These are phyloP conservation scores for Phenacoccus solenopsis DNA, from an alignment of 1,140 invertebrate species.

Conservation along the genomic window DNA sequence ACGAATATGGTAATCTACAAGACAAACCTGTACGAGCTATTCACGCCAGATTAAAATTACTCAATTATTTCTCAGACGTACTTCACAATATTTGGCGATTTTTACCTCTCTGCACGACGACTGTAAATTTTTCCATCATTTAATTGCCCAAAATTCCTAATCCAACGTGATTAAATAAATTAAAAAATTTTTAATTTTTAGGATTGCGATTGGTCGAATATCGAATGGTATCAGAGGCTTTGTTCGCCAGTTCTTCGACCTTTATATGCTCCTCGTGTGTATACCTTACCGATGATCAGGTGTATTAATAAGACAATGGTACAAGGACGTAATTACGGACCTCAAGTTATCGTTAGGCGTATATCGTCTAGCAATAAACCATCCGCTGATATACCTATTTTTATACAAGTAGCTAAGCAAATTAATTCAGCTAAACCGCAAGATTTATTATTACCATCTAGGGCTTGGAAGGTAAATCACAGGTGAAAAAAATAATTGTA, in stretches of 20 bases:
- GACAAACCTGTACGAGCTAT: slow-evolving; percentile 39
- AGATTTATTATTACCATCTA: slow-evolving; percentile 45
- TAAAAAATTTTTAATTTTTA: slow-evolving; percentile 26
- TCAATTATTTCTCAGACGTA: slow-evolving; percentile 50
- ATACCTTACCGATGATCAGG: slow-evolving; percentile 49
- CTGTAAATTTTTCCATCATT: background rate
- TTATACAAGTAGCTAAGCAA: slow-evolving; percentile 49
- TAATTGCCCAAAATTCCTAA: background rate
- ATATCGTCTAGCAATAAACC: slow-evolving; percentile 42
- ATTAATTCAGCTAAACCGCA: slow-evolving; percentile 45
- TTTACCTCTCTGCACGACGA: slow-evolving; percentile 39
- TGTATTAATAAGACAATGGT: slow-evolving; percentile 52
- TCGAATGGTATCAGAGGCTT: slow-evolving; percentile 35
- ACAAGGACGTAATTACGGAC: slow-evolving; percentile 52
- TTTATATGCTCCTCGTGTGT: slow-evolving; percentile 44
- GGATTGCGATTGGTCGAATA: slow-evolving; percentile 32
- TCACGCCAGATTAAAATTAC: slow-evolving; percentile 41
- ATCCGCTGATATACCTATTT: slow-evolving; percentile 42
- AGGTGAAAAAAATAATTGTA: background rate
- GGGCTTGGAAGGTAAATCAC: slow-evolving; percentile 50
- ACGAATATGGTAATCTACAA: slow-evolving; percentile 43
- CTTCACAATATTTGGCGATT: slow-evolving; percentile 50
- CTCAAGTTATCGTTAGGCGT: slow-evolving; percentile 48
- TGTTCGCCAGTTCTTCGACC: slow-evolving; percentile 39
- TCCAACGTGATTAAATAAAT: background rate